Base-by-base conservation (phyloP, 2,797 vertebrate species). In the Periparus ater region DNA sequence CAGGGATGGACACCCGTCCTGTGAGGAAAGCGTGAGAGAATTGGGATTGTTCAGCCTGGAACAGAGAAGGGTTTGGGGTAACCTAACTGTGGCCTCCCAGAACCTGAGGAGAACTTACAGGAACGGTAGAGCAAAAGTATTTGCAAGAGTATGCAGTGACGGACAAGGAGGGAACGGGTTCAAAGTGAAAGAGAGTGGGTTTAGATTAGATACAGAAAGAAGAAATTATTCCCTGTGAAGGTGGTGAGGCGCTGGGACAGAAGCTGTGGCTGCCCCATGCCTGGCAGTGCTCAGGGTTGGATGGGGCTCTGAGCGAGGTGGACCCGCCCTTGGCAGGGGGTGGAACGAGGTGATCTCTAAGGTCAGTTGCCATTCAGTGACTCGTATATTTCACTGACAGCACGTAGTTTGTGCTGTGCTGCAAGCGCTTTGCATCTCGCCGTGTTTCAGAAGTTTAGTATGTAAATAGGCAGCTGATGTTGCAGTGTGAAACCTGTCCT, bases 381-480 rank as follows among this genome's bases (percentile, higher is more conserved):
- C 18, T 54, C 5, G 0, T 25, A 0, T 27, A 22, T 66, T 47
- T 36, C 47, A 17, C 60, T 47, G 66, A 20, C 26, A 36, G 3
- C 45, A 12, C 3, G 1, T 4, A 10, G 38, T 76, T 17, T 30
- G 13, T 50, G 57, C 70, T 45, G 25, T 45, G 29, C 45, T 22
- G 32, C 17, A 1, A 8, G 26, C 19, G 54, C 51, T 65, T 25
- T 50, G 29, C 17, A 4, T 44, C 20, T 53, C 8, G 4, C 18
- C 0, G 0, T 13, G 7, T 34, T 32, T 45, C 48, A 16, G 27
- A 30, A 32, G 9, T 21, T 22, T 8, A 2, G 2, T 3, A 0
- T 10, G 26, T 34, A 29, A 57, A 22, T 26, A 13, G 38, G 22
- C 27, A 42, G 6, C 5, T 19, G 14, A 10, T 7, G 18, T 9